Percentiles rank a stretch among this genome's conserved stretches.
phyloP scores from a whole-genome alignment of 2,113 vertebrate species.

The Muscicapa adusta region DNA sequence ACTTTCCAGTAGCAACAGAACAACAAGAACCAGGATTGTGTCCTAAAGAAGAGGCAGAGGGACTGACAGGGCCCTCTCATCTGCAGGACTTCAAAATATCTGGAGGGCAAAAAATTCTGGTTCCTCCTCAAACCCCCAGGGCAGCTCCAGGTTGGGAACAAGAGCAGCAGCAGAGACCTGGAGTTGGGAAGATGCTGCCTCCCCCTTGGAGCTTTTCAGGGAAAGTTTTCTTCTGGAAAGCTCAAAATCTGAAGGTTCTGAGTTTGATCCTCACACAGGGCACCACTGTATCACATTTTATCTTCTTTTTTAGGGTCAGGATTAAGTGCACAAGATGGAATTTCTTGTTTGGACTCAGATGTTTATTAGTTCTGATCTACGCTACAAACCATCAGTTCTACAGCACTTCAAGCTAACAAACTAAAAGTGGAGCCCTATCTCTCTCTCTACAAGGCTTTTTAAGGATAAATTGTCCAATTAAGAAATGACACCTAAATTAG shows the following conservation, averaged over 20 bases:
- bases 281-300: no score
- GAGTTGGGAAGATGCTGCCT: background rate
- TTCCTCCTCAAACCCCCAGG: background rate
- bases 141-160: background rate
- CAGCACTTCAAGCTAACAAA: no score
- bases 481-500: no score
- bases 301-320: no score
- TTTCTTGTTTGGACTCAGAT: no score
- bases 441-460: no score
- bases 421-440: no score
- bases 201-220: background rate
- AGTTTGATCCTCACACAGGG: no score
- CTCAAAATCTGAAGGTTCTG: background rate
- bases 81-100: conserved; percentile 21
- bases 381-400: no score
- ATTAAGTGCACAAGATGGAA: no score
- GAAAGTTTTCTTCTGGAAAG: background rate
- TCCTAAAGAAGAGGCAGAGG: background rate
- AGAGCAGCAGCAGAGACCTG: background rate
- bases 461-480: no score
- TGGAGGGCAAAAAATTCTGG: background rate
- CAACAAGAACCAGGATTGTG: background rate
- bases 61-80: background rate
- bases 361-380: no score
- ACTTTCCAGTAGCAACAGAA: background rate